Percentiles rank a stretch among this genome's conserved stretches.
These are phyloP conservation scores for Amphipoea lucens DNA, from an alignment of 2,888 invertebrate genomes.

Conservation along the genomic window DNA sequence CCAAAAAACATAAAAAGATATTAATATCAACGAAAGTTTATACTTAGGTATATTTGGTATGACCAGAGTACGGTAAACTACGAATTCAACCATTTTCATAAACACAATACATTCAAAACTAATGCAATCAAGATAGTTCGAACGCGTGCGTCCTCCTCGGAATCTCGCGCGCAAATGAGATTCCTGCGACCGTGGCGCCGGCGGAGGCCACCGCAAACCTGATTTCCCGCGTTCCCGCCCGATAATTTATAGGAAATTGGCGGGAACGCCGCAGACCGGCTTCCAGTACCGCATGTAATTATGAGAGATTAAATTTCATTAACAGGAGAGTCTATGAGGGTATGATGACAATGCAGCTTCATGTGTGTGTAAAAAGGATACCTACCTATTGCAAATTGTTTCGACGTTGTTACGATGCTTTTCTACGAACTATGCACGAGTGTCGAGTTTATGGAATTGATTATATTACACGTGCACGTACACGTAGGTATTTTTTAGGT, in stretches of 20 bases:
- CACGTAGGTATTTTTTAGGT: too few species aligned
- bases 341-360: slow-evolving; percentile 1
- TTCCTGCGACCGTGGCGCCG: slow-evolving; percentile 63
- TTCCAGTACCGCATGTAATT: slow-evolving; percentile 54
- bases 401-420: background rate
- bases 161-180: slow-evolving; percentile 64
- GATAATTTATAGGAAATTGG: slow-evolving; percentile 67
- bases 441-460: background rate
- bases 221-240: slow-evolving; percentile 64
- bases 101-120: slow-evolving; percentile 1
- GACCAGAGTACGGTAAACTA: background rate
- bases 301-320: slow-evolving; percentile 57
- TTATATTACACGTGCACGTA: background rate
- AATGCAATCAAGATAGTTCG: slow-evolving; percentile 41
- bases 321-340: slow-evolving; percentile 41
- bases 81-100: background rate
- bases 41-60: background rate
- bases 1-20: background rate
- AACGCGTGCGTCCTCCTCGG: slow-evolving; percentile 27
- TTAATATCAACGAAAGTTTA: background rate
- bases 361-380: background rate
- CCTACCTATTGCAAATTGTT: background rate
- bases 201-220: slow-evolving; percentile 62
- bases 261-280: slow-evolving; percentile 42
- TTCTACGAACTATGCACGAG: background rate